Base-by-base conservation (phyloP, 2,797 vertebrate genomes). In the Syngnathus acus region DNA sequence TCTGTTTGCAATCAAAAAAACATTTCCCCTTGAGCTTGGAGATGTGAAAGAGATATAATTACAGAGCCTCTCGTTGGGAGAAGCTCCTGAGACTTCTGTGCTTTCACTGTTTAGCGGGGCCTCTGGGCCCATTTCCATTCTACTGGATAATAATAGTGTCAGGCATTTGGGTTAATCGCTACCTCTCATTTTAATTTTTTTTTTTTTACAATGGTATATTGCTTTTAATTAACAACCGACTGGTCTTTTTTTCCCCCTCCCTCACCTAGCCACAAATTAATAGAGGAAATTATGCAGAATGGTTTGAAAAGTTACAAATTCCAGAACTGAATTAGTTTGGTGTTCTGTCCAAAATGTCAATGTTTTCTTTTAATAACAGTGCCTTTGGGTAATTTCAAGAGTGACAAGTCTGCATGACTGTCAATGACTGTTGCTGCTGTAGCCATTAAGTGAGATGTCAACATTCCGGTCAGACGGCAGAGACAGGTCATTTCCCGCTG, bases 61-160 rank as follows among this genome's bases (percentile, higher is more conserved):
- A 77, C 71, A 65, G 73, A 74, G 68, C 47, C 54, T 68, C 72
- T 66, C 66, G 7, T 73, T 61, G 59, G 72, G 74, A 78, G 14
- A 40, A 59, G 68, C 65, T 68, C 72, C 78, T 78, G 73, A 78
- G 65, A 65, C 47, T 64, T 48, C 57, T 72, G 61, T 53, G 63
- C 73, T 80, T 66, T 37, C 40, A 68, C 60, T 58, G 61, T 69
- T 72, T 65, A 32, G 53, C 3, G 8, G 21, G 65, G 37, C 50
- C 55, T 53, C 4, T 37, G 19, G 23, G 58, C 38, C 51, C 42
- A 19, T 58, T 68, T 43, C 54, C 10, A 21, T 37, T 64, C 32
- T 5, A 64, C 8, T 32, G 38, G 6, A 50, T 8, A 23, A 62
- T 43, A 62, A 62, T 32, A 14, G 11, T 14, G 53, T 59, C 16